Evolutionary conservation across 2,797 vertebrate species (phyloP), one percentile per base, ranked within the genome.

Genomic region (Huso huso): DNA sequence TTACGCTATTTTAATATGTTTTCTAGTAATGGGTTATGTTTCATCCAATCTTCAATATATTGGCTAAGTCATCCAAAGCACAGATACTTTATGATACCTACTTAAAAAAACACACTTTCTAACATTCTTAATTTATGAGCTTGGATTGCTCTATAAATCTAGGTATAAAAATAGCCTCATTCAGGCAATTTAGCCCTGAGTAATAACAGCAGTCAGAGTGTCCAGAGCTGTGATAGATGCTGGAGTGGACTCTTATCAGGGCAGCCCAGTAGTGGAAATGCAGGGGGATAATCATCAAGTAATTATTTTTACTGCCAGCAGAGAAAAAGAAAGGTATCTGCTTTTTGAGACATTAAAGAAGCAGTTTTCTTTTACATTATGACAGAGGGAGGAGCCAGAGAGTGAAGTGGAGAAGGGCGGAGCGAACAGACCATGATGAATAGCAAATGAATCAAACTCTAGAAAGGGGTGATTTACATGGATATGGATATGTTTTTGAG

Each of bases 181-280:
- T 8, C 51, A 53, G 51, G 51, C 51, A 53, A 12, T 53, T 8
- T 53, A 8, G 11, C 51, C 51, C 73, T 80, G 76, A 80, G 71
- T 82, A 80, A 79, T 78, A 74, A 80, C 69, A 75, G 80, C 75
- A 73, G 77, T 76, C 74, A 78, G 73, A 5, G 72, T 0, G 1
- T 73, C 75, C 77, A 77, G 66, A 72, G 72, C 74, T 71, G 63
- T 75, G 76, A 81, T 80, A 70, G 75, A 82, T 79, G 69, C 74
- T 7, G 52, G 64, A 78, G 75, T 69, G 37, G 66, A 52, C 78
- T 68, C 76, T 76, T 79, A 79, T 80, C 79, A 77, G 71, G 75
- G 80, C 78, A 76, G 73, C 48, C 71, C 77, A 77, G 80, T 76
- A 78, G 79, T 78, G 72, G 76, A 81, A 83, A 82, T 70, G 70